A percentile compares a stretch with the other conserved stretches of the same genome.
These are phyloP conservation scores for Vipera latastei DNA, from an alignment of 2,797 vertebrate genomes.

Conservation along the genomic window DNA sequence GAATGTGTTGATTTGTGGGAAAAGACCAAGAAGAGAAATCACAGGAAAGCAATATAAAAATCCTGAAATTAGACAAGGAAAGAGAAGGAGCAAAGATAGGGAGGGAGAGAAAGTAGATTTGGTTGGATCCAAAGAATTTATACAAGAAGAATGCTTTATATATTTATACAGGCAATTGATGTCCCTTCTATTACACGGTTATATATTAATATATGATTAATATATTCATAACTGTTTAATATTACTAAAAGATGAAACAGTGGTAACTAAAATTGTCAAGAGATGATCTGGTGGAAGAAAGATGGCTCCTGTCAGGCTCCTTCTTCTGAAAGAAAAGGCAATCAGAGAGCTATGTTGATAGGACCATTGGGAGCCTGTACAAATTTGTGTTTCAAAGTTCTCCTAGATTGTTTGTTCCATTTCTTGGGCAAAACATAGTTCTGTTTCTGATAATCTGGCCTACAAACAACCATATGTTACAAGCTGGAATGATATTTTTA, in stretches of 20 bases:
- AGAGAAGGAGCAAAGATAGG: neutral
- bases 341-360: neutral
- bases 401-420: conserved; percentile 4
- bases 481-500: conserved; percentile 26
- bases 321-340: neutral
- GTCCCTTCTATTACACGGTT: neutral
- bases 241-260: neutral
- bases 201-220: neutral
- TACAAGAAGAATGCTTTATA: neutral
- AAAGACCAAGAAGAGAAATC: conserved; percentile 92
- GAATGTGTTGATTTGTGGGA: conserved; percentile 98
- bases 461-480: conserved; percentile 5
- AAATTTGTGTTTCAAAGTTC: conserved; percentile 6
- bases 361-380: neutral
- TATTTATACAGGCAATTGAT: neutral
- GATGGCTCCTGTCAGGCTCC: neutral
- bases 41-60: conserved; percentile 94
- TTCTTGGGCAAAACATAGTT: neutral
- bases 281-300: neutral
- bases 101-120: neutral
- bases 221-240: neutral
- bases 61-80: conserved; percentile 70
- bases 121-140: conserved; percentile 2
- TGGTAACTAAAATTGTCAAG: neutral
- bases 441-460: neutral